Conservation (phyloP, 2,113 vertebrate genomes). For the Oreochromis spilurus region DNA sequence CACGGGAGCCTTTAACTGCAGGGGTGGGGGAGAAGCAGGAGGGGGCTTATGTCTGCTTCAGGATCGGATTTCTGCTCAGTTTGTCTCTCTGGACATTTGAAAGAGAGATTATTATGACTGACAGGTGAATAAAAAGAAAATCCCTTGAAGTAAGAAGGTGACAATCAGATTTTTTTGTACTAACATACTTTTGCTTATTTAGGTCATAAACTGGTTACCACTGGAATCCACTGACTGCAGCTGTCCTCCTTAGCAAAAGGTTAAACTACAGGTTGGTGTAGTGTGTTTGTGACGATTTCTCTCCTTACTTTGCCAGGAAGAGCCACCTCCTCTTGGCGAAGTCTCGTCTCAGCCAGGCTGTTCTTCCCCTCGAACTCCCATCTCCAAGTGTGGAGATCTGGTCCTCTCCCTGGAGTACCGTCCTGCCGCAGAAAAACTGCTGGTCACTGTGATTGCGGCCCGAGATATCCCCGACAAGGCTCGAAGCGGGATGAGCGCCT, state of each 20-base stretch:
- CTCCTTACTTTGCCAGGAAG: slow-evolving; percentile 50
- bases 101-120: not conserved
- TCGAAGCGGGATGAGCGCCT: slow-evolving; percentile 83
- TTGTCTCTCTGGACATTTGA: not conserved
- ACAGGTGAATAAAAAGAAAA: not conserved
- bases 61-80: not conserved
- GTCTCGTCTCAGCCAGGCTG: slow-evolving; percentile 3
- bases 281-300: not conserved
- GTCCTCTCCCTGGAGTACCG: slow-evolving; percentile 81
- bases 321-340: slow-evolving; percentile 48
- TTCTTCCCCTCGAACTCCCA: slow-evolving; percentile 60
- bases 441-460: slow-evolving; percentile 78
- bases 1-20: not conserved
- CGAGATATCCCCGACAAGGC: slow-evolving; percentile 86
- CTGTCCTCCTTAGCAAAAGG: not conserved
- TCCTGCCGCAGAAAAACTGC: slow-evolving; percentile 77
- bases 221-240: not conserved
- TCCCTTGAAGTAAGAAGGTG: not conserved
- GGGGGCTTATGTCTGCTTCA: not conserved
- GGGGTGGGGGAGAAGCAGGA: not conserved
- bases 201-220: not conserved
- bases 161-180: not conserved
- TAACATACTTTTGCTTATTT: not conserved
- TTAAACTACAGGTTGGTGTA: not conserved
- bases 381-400: slow-evolving; percentile 88